Conservation (phyloP, 2,797 vertebrate genomes). For the Petrocephalus sullivani region DNA sequence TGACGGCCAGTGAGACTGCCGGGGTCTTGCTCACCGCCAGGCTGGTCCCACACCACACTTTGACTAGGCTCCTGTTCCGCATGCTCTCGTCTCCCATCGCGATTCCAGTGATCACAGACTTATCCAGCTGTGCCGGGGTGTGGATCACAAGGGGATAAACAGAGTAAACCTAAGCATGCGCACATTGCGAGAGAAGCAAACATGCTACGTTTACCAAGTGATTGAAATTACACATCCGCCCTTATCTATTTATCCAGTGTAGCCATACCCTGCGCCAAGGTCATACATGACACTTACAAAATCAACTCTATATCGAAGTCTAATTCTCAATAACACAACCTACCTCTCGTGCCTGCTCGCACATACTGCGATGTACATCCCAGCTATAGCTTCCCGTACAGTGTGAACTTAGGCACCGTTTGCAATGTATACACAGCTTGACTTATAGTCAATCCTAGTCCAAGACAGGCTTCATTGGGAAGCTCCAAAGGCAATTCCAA, state of each 20-base stretch:
- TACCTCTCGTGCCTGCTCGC: not conserved
- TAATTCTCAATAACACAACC: not conserved
- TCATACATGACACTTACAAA: not conserved
- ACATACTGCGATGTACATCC: not conserved
- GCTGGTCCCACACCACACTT: conserved; percentile 68
- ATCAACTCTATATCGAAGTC: not conserved
- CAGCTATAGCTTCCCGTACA: not conserved
- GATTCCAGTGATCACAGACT: conserved; percentile 80
- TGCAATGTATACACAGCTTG: not conserved
- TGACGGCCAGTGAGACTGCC: not conserved
- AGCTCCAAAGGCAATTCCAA: not conserved
- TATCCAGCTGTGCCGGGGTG: conserved; percentile 69
- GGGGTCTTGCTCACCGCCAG: conserved; percentile 40
- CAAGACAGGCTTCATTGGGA: not conserved
- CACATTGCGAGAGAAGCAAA: not conserved
- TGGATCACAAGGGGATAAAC: not conserved
- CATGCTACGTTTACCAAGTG: not conserved
- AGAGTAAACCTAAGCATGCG: not conserved
- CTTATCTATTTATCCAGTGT: not conserved
- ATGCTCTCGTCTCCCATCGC: conserved; percentile 73
- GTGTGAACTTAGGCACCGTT: not conserved
- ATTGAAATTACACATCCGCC: not conserved
- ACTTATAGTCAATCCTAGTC: not conserved
- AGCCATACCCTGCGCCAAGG: not conserved
- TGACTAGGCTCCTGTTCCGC: conserved; percentile 82